A percentile compares a stretch with the other conserved stretches of the same genome.
Evolutionary conservation across 1,140 invertebrate genomes (phyloP).

Genomic region (Drosophila biarmipes): DNA sequence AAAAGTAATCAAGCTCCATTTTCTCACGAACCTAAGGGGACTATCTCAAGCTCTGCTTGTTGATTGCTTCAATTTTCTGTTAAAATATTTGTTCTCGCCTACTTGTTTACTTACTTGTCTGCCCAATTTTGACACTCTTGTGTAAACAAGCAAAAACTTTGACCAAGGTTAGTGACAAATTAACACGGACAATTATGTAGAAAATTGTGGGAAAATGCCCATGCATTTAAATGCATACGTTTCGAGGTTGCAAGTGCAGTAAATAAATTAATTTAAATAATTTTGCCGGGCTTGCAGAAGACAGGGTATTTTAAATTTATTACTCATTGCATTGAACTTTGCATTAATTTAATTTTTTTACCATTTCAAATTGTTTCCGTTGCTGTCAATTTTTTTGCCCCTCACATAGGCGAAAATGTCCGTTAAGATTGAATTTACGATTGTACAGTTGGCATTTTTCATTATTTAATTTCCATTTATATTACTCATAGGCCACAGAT

Average conservation of each 20-base stretch:
- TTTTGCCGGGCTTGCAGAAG: not conserved
- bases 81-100: constrained; percentile 28
- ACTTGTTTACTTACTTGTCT: constrained; percentile 27
- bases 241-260: constrained; percentile 1
- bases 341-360: not conserved
- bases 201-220: constrained; percentile 16
- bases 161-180: constrained; percentile 28
- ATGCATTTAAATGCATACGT: not conserved
- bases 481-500: not conserved
- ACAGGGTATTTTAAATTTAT: constrained; percentile 1
- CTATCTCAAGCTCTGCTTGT: constrained; percentile 9
- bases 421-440: constrained; percentile 6
- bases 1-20: constrained; percentile 16
- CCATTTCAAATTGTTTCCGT: constrained; percentile 6
- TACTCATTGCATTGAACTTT: not conserved
- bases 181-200: constrained; percentile 29
- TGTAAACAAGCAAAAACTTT: constrained; percentile 34
- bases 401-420: not conserved
- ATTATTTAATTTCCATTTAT: not conserved
- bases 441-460: not conserved
- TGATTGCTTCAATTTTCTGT: constrained; percentile 33
- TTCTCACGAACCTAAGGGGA: constrained; percentile 29
- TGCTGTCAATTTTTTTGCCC: not conserved
- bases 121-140: constrained; percentile 20
- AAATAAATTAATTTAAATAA: constrained; percentile 20